Evolutionary conservation across 2,797 vertebrate species (phyloP), one percentile per base, ranked within the genome.

Genomic region (Lepilemur septentrionalis): DNA sequence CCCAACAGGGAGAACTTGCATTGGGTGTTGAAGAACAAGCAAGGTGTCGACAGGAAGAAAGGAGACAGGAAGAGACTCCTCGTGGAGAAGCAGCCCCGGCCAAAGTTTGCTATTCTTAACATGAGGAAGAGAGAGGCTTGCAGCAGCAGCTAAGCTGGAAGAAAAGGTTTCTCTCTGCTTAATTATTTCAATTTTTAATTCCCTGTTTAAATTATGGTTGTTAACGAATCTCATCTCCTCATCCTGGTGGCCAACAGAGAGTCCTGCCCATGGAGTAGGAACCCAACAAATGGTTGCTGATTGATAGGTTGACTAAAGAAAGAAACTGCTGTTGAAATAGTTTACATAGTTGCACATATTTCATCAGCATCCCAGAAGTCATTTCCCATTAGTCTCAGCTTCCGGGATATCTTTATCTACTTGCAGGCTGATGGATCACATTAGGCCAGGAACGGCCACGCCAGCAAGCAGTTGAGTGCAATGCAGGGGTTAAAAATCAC

Each of bases 391-490:
- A 69, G 43, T 61, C 72, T 78, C 55, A 52, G 38, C 48, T 50
- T 92, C 72, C 93, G 41, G 61, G 32, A n/a, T 85, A 59, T 46
- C 38, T 84, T 81, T 84, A 35, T 81, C 63, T 70, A 75, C 78
- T 52, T 46, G 18, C 1, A 41, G 48, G 18, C 57, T 10, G 1
- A 63, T 0, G 8, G 57, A 7, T 61, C 7, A 0, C 50, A 25
- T n/a, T 13, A 83, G 89, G 67, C 79, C 35, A 59, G 48, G 2
- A 67, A 84, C 2, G 35, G 4, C 17, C 7, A 50, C 1, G 14
- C 50, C 61, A 25, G 52, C n/a, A 0, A 41, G 23, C 13, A 25
- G 2, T 10, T 93, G 25, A 65, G 22, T 28, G 13, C 55, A 65
- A 11, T 32, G 35, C 80, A 46, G 84, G 50, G 30, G 76, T 93